Evolutionary conservation across 2,888 invertebrate species (phyloP), one percentile per base, ranked within the genome.

Genomic region (Epinotia brunnichana): DNA sequence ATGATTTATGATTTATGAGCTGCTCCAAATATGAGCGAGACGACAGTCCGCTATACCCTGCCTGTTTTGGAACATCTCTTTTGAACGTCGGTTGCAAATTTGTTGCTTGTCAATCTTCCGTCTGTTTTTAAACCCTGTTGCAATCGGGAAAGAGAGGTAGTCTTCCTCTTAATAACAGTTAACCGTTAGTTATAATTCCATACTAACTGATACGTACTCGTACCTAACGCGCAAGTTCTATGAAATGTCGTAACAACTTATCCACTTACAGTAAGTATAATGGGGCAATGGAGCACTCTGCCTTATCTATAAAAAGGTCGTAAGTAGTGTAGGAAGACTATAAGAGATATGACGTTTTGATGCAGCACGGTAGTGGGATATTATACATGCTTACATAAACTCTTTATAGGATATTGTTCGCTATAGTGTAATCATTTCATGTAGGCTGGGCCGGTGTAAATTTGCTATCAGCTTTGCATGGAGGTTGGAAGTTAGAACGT

Each of bases 401-500:
- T 48, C 29, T 66, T n/a, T 66, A 66, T 71, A 71, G 70, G 59
- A 66, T 66, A 71, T 71, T 71, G 70, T 71, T 71, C 70, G 70
- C 63, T 44, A 21, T 71, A 64, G 70, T 66, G 70, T 66, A 71
- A 71, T 71, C 64, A 71, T 71, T 71, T 66, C 68, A 74, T 70
- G 60, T 66, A 71, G 70, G 70, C 66, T 71, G 59, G 59, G 70
- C 29, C 66, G 66, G 74, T 68, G 74, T 75, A 75, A 75, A 74
- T 75, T 74, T 73, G 70, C 74, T 74, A 75, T 75, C 74, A 74
- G 59, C 39, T 57, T 39, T 72, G 54, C 19, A 63, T 41, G 57
- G 62, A 73, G 13, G 29, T 66, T 48, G 3, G 53, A 70, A 35
- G n/a, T n/a, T 4, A 3, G 7, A n/a, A n/a, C n/a, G n/a, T n/a